Conservation (phyloP, 2,888 invertebrate species). For the Cenopis cana region DNA sequence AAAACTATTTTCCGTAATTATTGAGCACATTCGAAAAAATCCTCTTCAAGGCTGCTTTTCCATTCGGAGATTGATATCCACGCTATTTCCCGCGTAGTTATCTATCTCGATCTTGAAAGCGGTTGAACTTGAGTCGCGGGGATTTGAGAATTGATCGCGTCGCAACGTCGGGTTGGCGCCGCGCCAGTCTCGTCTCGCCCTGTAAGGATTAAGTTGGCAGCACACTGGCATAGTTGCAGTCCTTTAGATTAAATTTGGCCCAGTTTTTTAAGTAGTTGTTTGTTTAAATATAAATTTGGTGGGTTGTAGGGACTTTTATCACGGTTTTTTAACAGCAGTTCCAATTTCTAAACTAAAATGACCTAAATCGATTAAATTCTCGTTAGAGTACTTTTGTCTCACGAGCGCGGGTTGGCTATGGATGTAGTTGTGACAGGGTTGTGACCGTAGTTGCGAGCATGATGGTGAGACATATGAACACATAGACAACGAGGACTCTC, state of each 20-base stretch:
- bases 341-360: too few species aligned
- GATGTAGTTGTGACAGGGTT: too few species aligned
- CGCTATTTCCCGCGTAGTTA: conserved; percentile 23
- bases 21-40: background rate
- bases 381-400: too few species aligned
- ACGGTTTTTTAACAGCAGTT: background rate
- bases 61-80: conserved; percentile 24
- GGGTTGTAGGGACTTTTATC: too few species aligned
- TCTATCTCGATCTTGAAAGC: conserved; percentile 39
- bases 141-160: conserved; percentile 58
- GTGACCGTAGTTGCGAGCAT: too few species aligned
- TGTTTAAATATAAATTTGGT: too few species aligned
- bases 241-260: conserved; percentile 20
- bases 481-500: too few species aligned
- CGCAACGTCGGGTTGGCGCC: conserved; percentile 56
- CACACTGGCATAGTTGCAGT: conserved; percentile 41
- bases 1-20: background rate
- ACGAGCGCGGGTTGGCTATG: too few species aligned
- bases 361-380: too few species aligned
- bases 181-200: conserved; percentile 48
- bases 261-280: conserved; percentile 17
- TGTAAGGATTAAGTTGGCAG: conserved; percentile 49
- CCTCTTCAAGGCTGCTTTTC: background rate
- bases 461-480: too few species aligned
- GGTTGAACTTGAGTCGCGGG: conserved; percentile 53